phyloP scores from a whole-genome alignment of 2,113 vertebrate genomes.

The Channa argus region DNA sequence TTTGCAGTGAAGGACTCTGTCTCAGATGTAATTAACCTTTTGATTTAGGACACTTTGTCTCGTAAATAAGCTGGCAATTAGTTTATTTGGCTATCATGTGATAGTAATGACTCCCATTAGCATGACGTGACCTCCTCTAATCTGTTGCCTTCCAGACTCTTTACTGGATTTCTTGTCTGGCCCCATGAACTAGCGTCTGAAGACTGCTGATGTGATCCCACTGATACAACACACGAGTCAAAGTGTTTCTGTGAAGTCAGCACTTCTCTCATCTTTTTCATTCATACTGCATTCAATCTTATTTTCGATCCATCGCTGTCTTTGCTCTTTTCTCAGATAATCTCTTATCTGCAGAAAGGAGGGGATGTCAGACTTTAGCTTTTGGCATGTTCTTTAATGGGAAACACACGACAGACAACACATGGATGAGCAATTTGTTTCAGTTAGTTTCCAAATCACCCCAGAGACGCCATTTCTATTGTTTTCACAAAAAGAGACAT shows the following conservation, averaged over 20 bases:
- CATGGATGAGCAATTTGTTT: conserved; percentile 25
- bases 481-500: conserved; percentile 29
- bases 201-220: conserved; percentile 44
- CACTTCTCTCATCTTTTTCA: conserved; percentile 42
- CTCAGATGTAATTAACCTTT: conserved; percentile 87
- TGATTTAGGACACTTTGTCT: conserved; percentile 75
- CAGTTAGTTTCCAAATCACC: conserved; percentile 31
- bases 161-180: conserved; percentile 50
- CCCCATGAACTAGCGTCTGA: conserved; percentile 51
- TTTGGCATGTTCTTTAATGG: conserved; percentile 7
- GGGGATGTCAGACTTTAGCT: conserved; percentile 15
- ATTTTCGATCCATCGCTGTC: neutral
- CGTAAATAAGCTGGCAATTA: conserved; percentile 83
- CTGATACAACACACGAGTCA: conserved; percentile 36
- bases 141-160: conserved; percentile 72
- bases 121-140: conserved; percentile 80
- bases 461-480: conserved; percentile 42
- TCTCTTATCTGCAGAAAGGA: conserved; percentile 57
- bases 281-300: conserved; percentile 32
- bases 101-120: conserved; percentile 85
- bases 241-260: conserved; percentile 51
- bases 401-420: conserved; percentile 34
- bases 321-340: conserved; percentile 15
- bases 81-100: conserved; percentile 83
- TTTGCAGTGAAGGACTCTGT: conserved; percentile 84